phyloP scores from a whole-genome alignment of 2,797 vertebrate species.

The Nannoperca australis region DNA sequence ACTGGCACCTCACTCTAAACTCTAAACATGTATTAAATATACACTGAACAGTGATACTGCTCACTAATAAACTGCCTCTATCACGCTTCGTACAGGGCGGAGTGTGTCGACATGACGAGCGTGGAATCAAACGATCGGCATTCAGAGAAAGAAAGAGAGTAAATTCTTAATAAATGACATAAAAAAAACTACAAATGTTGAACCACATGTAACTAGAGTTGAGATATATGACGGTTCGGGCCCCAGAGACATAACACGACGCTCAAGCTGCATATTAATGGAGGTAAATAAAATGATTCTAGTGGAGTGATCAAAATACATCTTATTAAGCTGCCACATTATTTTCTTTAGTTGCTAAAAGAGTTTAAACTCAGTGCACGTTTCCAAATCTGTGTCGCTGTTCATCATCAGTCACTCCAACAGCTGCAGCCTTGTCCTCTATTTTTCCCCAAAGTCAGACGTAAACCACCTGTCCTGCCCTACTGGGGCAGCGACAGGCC shows the following conservation, averaged over 20 bases:
- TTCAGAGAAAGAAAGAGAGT: neutral
- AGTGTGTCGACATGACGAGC: too few relatives aligned
- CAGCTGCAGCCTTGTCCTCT: conserved; percentile 63
- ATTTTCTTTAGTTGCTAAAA: neutral
- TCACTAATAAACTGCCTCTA: neutral
- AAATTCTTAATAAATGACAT: neutral
- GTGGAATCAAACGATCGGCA: neutral
- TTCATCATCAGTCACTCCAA: conserved; percentile 42
- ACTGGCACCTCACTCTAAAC: neutral
- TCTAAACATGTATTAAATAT: neutral
- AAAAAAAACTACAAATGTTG: neutral
- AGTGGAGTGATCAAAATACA: neutral
- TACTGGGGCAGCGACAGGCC: conserved; percentile 25
- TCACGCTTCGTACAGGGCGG: neutral
- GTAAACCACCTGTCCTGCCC: conserved; percentile 59
- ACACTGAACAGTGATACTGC: neutral
- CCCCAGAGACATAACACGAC: neutral
- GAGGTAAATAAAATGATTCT: neutral
- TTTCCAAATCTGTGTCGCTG: conserved; percentile 26
- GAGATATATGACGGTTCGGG: too few relatives aligned
- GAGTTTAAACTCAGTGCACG: conserved; percentile 6
- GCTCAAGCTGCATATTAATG: neutral
- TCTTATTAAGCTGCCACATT: neutral
- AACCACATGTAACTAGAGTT: neutral
- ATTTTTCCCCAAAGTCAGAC: conserved; percentile 28